Evolutionary conservation across 2,888 invertebrate species (phyloP).

Genomic region (Monoplex corrugatus): DNA sequence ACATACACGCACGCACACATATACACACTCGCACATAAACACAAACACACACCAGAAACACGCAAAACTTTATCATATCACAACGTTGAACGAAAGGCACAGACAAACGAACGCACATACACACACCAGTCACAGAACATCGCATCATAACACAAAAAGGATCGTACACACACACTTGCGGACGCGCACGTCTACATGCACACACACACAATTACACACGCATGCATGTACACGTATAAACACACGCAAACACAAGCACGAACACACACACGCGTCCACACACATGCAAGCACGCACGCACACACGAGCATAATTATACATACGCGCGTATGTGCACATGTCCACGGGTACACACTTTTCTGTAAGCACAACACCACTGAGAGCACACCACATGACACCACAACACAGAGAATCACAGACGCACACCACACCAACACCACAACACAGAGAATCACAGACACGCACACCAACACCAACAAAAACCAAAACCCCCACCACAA

Average conservation of each 20-base stretch:
- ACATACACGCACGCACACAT: neutral
- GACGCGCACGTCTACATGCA: neutral
- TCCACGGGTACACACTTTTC: neutral
- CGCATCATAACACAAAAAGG: no score
- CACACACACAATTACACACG: conserved; percentile 17
- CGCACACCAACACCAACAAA: neutral
- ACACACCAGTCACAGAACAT: no score
- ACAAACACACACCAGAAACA: neutral
- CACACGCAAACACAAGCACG: conserved; percentile 15
- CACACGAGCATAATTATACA: neutral
- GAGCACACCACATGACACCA: no score
- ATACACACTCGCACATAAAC: neutral
- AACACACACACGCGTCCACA: no score
- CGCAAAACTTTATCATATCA: neutral
- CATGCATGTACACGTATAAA: no score
- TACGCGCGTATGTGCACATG: neutral
- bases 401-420: no score
- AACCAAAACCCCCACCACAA: neutral
- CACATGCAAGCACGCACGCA: conserved; percentile 21
- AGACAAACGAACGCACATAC: neutral
- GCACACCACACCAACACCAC: no score
- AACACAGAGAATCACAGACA: no score
- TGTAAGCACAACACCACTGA: no score
- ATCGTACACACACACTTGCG: neutral
- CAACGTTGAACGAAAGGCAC: neutral